Evolutionary conservation across 2,797 vertebrate genomes (phyloP).

Genomic region (Myotis daubentonii): DNA sequence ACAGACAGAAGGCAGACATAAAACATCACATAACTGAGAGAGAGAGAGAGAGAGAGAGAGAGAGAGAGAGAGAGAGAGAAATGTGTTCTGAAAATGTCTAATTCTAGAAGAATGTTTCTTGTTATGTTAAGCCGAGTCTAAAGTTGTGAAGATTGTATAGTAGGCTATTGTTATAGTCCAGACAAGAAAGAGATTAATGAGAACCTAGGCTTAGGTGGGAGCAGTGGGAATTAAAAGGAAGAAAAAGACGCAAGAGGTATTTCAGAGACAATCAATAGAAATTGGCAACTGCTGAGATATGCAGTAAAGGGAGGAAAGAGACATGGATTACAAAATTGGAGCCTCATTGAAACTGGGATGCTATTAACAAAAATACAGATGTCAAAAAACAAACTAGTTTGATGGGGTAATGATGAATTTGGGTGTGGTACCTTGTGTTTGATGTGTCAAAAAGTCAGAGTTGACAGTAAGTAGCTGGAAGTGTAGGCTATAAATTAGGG

Average conservation of each 20-base stretch:
- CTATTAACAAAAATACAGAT: not conserved
- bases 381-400: not conserved
- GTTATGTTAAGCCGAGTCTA: conserved; percentile 10
- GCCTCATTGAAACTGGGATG: not conserved
- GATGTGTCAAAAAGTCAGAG: not conserved
- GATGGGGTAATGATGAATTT: not conserved
- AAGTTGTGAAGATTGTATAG: conserved; percentile 9
- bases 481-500: not conserved
- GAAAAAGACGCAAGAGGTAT: conserved; percentile 54
- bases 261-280: conserved; percentile 61
- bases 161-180: not conserved
- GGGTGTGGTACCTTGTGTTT: not conserved
- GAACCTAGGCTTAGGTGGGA: not conserved
- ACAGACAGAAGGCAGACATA: not conserved
- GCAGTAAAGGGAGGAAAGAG: conserved; percentile 1
- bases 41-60: not conserved
- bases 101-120: not conserved
- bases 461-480: not conserved
- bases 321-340: not conserved
- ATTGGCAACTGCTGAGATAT: conserved; percentile 27
- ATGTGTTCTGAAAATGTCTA: not conserved
- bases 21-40: not conserved
- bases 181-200: conserved; percentile 67
- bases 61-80: not conserved
- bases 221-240: conserved; percentile 54